Base-by-base conservation (phyloP, 2,113 vertebrate genomes). In the Percina caprodes region DNA sequence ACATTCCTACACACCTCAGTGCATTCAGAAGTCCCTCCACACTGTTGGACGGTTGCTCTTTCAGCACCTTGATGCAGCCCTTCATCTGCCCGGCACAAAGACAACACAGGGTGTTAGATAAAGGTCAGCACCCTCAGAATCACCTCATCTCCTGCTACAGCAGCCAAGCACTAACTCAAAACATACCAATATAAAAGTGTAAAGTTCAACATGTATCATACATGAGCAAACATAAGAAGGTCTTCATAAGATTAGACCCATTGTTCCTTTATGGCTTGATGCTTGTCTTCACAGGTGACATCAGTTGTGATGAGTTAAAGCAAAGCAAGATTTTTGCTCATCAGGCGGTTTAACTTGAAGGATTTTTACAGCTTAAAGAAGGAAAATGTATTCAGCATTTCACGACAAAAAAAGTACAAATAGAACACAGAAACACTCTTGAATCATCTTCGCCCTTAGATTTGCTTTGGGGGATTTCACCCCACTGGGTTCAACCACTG, bases 11-110 rank as follows among this genome's bases (percentile, higher is more conserved):
- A 86, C 84, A 98, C 97, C 97, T 97, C 94, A 97, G 95, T 70
- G 97, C 97, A 0, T 98, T 98, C 85, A 98, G 95, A 62, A 98
- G 95, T 77, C 97, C 97, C 92, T 98, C 97, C 80, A 97, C 97
- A 74, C 97, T 98, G 92, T 96, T 98, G 39, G 97, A 97, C 39
- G 97, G 97, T 73, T 98, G 97, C 69, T 98, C 97, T 93, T 97
- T 98, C 93, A 98, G 86, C 86, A 98, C 97, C 92, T 98, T 98
- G 93, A 98, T 98, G 89, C 97, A 98, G 88, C 97, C 97, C 95
- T 98, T 98, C 97, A 98, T 98, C 97, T 98, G 89, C 7, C 5
- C 55, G 59, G 24, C 30, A 89, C 77, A 92, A 78, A 91, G 10
- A 92, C 52, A 45, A 81, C 51, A 85, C 58, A 69, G 23, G 23